phyloP scores from a whole-genome alignment of 2,113 vertebrate genomes.

The Murina feae region DNA sequence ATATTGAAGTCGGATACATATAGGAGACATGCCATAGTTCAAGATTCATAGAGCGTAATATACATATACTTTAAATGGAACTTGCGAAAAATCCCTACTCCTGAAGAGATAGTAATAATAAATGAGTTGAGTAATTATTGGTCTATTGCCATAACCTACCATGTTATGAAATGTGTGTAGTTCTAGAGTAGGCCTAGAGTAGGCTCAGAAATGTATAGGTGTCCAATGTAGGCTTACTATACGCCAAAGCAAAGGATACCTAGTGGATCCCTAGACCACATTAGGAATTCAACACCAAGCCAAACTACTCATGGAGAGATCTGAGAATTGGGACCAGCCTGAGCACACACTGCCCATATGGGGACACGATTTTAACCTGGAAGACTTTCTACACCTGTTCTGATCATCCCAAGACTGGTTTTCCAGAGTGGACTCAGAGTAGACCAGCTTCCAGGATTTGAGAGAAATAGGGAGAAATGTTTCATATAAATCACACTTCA shows the following conservation, averaged over 20 bases:
- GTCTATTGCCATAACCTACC: not conserved
- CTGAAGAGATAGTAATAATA: not conserved
- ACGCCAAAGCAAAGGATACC: not conserved
- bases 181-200: not conserved
- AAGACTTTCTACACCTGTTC: not conserved
- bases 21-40: not conserved
- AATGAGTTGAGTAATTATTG: not conserved
- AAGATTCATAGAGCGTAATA: slow-evolving; percentile 10
- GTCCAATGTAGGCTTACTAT: not conserved
- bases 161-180: not conserved
- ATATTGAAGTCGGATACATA: not conserved
- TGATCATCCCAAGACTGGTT: not conserved
- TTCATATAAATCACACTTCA: not conserved
- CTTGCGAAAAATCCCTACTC: not conserved
- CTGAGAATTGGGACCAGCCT: not conserved
- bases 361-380: not conserved
- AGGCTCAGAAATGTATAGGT: not conserved
- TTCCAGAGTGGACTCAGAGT: not conserved
- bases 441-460: not conserved
- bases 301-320: not conserved
- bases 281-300: not conserved
- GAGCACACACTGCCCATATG: not conserved
- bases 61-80: not conserved
- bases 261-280: not conserved
- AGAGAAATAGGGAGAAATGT: not conserved